Evolutionary conservation across 2,888 invertebrate species (phyloP).

Genomic region (Watsonalla cultraria): DNA sequence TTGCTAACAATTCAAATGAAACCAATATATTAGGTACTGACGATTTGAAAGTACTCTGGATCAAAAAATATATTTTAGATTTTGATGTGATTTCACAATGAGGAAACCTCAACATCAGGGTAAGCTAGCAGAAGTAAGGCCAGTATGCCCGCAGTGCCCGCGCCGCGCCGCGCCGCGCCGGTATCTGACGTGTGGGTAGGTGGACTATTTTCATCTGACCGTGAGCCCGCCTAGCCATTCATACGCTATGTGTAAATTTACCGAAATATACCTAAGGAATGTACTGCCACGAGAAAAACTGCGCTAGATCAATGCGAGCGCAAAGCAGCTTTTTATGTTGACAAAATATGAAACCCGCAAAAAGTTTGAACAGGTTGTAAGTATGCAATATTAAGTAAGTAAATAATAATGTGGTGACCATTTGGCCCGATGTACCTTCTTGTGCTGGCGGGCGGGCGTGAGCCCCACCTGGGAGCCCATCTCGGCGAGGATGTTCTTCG

Average conservation of each 20-base stretch:
- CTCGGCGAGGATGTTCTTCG: constrained; percentile 69
- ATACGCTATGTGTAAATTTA: constrained; percentile 42
- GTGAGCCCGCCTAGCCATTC: constrained; percentile 55
- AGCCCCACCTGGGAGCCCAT: constrained; percentile 75
- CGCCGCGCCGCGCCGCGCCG: constrained; percentile 8
- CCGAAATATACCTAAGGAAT: constrained; percentile 37
- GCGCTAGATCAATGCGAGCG: constrained; percentile 1
- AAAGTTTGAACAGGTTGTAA: too few relatives aligned
- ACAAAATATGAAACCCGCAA: background rate
- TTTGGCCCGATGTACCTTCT: constrained; percentile 45
- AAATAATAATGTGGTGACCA: background rate
- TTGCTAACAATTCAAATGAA: too few relatives aligned
- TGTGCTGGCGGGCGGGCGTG: constrained; percentile 58
- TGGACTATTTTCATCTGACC: constrained; percentile 63
- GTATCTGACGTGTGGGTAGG: constrained; percentile 34
- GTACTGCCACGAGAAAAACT: constrained; percentile 11
- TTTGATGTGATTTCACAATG: too few relatives aligned
- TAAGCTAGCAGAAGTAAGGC: too few relatives aligned
- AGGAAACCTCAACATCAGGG: too few relatives aligned
- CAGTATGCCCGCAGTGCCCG: too few relatives aligned
- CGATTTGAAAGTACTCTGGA: too few relatives aligned
- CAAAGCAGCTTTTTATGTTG: background rate
- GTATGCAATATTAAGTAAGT: background rate
- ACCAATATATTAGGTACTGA: too few relatives aligned
- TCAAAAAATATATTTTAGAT: too few relatives aligned